Conservation (phyloP, 1,140 invertebrate genomes). For the Ceratosolen fusciceps region DNA sequence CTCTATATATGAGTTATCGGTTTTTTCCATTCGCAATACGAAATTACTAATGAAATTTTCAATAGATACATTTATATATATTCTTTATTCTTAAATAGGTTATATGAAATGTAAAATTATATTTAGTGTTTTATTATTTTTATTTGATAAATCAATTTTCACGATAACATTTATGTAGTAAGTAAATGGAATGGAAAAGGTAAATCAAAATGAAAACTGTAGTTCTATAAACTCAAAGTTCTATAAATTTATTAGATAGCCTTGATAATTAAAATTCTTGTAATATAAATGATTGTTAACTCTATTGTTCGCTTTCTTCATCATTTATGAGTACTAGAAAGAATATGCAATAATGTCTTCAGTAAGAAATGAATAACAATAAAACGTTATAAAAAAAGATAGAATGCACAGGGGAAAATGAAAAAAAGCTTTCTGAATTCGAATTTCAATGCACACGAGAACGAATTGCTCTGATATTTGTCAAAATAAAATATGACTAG, state of each 20-base stretch:
- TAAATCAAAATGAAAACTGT: too few relatives aligned
- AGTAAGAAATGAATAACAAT: conserved; percentile 29
- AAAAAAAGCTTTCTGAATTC: neutral
- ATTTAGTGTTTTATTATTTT: too few relatives aligned
- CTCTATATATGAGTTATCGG: too few relatives aligned
- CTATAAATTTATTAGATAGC: neutral
- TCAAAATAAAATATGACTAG: conserved; percentile 45
- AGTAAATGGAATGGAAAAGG: too few relatives aligned
- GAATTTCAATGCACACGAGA: conserved; percentile 29
- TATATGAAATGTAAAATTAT: too few relatives aligned
- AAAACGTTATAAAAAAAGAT: conserved; percentile 25
- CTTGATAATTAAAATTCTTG: neutral
- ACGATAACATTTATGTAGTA: too few relatives aligned
- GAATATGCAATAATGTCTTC: conserved; percentile 18
- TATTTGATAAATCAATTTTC: too few relatives aligned
- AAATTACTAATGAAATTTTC: too few relatives aligned
- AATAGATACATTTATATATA: too few relatives aligned
- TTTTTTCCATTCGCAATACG: too few relatives aligned
- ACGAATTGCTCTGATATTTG: conserved; percentile 35
- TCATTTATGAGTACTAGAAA: neutral
- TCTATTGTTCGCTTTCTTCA: neutral
- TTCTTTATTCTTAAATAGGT: too few relatives aligned
- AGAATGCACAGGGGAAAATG: neutral
- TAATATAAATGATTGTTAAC: neutral
- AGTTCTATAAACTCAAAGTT: neutral